Base-by-base conservation (phyloP, 1,140 invertebrate genomes). In the Sycophila sp. region DNA sequence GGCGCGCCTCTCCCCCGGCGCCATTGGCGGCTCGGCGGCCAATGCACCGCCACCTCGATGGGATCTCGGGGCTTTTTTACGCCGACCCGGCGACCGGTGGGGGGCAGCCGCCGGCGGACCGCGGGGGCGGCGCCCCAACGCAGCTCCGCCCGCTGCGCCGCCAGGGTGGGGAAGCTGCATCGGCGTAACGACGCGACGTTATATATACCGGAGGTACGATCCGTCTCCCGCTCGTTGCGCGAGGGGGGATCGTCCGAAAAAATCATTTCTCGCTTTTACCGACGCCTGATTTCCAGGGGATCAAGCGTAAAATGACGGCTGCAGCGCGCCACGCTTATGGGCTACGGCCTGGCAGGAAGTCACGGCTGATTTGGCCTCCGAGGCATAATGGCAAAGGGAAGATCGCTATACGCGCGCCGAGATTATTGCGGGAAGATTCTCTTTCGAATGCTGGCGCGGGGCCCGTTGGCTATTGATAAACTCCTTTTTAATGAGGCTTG, bases 291-390 rank as follows among this genome's bases (percentile, higher is more conserved):
- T 69, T 69, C 56, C 32, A 49, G 8, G 15, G 32, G 67, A 69
- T 69, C 59, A 32, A 45, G 67, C 67, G 58, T 62, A 69, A 69
- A 69, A 69, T 69, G 58, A 69, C 67, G 67, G 66, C 56, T 53
- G 32, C 53, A 38, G 24, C 13, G 7, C 19, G 30, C 51, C 15
- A 1, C 40, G 15, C n/a, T n/a, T 32, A 1, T 17, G 36, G 11
- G 19, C 3, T 5, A 4, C 8, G 22, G 59, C 4, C 10, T 8
- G 19, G 51, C 55, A 60, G 66, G 55, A 59, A 60, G 66, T 60
- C 66, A 69, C 56, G 66, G 55, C 55, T 40, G 56, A 60, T 69
- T 38, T 36, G 42, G 28, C 56, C 28, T 53, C 30, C 40, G n/a
- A n/a, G n/a, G n/a, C n/a, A n/a, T n/a, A n/a, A n/a, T n/a, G n/a